Evolutionary conservation across 2,797 vertebrate species (phyloP).

Genomic region (Pangasius macronema): DNA sequence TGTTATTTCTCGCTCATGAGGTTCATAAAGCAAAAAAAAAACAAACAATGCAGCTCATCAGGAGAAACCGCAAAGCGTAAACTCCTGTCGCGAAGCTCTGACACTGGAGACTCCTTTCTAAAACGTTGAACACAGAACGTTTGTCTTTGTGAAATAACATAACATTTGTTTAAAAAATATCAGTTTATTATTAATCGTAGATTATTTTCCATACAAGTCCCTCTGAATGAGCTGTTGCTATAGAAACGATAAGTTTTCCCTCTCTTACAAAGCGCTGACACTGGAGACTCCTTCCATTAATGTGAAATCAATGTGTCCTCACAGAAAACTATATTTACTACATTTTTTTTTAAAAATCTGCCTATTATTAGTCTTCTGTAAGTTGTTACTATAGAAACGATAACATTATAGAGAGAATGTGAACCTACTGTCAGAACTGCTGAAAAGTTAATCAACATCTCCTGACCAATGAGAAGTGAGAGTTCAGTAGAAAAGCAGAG

Average conservation of each 20-base stretch:
- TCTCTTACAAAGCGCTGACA: neutral
- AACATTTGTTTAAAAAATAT: neutral
- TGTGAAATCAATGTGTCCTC: neutral
- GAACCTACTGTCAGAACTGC: neutral
- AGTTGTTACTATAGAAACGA: neutral
- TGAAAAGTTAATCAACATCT: neutral
- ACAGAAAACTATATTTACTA: neutral
- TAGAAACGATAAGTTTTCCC: neutral
- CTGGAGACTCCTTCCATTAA: neutral
- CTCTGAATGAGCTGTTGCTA: neutral
- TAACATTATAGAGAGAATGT: neutral
- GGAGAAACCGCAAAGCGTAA: neutral
- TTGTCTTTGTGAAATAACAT: too few relatives aligned
- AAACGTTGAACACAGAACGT: neutral
- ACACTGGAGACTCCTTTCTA: neutral
- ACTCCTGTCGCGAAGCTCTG: neutral
- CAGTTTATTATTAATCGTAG: neutral
- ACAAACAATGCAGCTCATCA: neutral
- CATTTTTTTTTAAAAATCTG: neutral
- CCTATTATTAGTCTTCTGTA: neutral
- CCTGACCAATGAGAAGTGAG: neutral
- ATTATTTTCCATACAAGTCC: neutral
- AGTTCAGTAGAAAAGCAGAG: neutral
- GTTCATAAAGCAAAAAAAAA: too few relatives aligned
- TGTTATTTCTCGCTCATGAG: too few relatives aligned